Evolutionary conservation across 2,113 vertebrate species (phyloP), one percentile per base, ranked within the genome.

Genomic region (Xenopus borealis): DNA sequence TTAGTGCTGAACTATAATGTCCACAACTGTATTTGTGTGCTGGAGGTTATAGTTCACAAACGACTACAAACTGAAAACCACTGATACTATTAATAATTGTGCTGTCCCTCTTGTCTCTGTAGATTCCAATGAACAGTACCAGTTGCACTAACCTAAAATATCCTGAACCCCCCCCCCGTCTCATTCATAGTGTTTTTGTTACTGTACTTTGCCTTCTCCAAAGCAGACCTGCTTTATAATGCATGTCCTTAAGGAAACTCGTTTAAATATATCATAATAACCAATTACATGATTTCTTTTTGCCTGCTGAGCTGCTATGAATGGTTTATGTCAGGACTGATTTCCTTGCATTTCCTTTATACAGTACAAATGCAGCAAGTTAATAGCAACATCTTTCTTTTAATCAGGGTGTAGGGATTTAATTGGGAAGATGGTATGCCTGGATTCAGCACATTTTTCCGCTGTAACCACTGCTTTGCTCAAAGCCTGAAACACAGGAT

Each of bases 341-440:
- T 6, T 73, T 57, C 57, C 67, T 23, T 40, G 0, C 65, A 79
- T 78, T 79, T 64, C 17, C 69, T 12, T 44, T 78, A 33, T 80
- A 71, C 62, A 66, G 0, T 0, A 72, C 74, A 76, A 76, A 70
- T 53, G 44, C 27, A 70, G 70, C 23, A 61, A 78, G 68, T 65
- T 80, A 83, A 76, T 61, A 79, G 59, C 74, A 12, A 72, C 68
- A 64, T 6, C 75, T 47, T 50, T 68, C 55, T 75, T 83, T 86
- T 75, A 80, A 67, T 17, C 78, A 67, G 66, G 69, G 14, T 75
- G 10, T 72, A 67, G 78, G 80, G 81, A 80, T 17, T 74, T 73
- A 64, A 59, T 19, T 46, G 58, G 71, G 76, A 27, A 62, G 19
- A 44, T 17, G 8, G 68, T 58, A 59, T 74, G 50, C 76, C 71